A percentile compares a stretch with the other conserved stretches of the same genome.
Evolutionary conservation across 1,140 invertebrate species (phyloP).

Genomic region (Drosophila athabasca): DNA sequence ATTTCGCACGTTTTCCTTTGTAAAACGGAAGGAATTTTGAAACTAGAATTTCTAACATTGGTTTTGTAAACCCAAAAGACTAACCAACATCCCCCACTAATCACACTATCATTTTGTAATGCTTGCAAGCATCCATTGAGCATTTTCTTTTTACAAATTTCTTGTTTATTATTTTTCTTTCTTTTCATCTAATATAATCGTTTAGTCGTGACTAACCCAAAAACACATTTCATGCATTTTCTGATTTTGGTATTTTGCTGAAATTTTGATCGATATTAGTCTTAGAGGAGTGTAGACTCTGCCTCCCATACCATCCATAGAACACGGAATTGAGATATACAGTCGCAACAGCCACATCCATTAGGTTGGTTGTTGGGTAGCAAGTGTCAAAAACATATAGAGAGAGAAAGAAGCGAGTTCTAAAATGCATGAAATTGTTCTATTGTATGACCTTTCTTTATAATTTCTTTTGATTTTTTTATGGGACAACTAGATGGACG

Average conservation of each 20-base stretch:
- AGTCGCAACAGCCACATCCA: background rate
- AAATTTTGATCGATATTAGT: background rate
- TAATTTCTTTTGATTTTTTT: slow-evolving; percentile 84
- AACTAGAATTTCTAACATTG: no score
- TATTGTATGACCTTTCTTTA: slow-evolving; percentile 82
- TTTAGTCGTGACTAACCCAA: slow-evolving; percentile 37
- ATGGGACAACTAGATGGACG: slow-evolving; percentile 84
- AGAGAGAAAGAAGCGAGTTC: slow-evolving; percentile 42
- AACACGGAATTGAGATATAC: background rate
- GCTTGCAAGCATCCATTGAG: no score
- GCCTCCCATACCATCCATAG: background rate
- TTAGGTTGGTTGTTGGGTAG: background rate
- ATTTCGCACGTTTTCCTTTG: no score
- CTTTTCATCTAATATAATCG: no score
- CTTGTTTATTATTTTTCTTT: background rate
- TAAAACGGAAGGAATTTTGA: no score
- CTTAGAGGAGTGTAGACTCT: background rate
- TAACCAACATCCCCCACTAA: no score
- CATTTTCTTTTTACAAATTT: background rate
- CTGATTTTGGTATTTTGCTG: background rate
- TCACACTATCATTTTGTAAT: no score
- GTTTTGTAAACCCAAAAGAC: no score
- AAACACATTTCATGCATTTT: slow-evolving; percentile 49
- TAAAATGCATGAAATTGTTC: slow-evolving; percentile 76
- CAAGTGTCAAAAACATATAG: background rate